Base-by-base conservation (phyloP, 2,888 invertebrate species). In the Fragum sueziense region DNA sequence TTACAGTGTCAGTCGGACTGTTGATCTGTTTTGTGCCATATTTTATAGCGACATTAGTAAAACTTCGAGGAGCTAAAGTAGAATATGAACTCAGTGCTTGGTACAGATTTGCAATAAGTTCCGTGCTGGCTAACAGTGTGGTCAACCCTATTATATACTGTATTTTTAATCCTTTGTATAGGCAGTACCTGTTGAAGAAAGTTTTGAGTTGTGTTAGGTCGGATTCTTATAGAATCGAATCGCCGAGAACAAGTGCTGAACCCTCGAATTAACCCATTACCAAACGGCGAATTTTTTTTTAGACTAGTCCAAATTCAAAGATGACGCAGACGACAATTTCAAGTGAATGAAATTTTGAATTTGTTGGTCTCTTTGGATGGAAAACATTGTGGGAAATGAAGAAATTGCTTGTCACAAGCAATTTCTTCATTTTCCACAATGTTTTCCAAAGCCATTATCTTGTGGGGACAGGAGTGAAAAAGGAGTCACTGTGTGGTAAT, bases 1-100 rank as follows among this genome's bases (percentile, higher is more conserved):
- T 62, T 20, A 33, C 62, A 29, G 62, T 33, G 17, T 62, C 62
- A 20, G 62, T 62, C 14, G 62, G 62, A 3, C 34, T 62, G 1
- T 22, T 62, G 31, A 22, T 62, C 20, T 62, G 62, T 33, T 62
- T 62, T 34, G 33, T 62, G 62, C 62, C 62, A 6, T 62, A 62
- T 34, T 62, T 62, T n/a, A 33, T 62, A 9, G 62, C 62, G n/a
- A 62, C 62, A 20, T 33, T 62, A 34, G 34, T 62, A 4, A 62
- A 62, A 33, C 34, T 34, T 2, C 33, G 34, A 62, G 33, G 34
- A 3, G 22, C 62, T 20, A 34, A 33, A 9, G n/a, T 62, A 17
- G 62, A 62, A 62, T 62, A 62, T 34, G 62, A 62, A 33, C 62
- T 62, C 20, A 34, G 29, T 1, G 62, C 62, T n/a, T 62, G 62